Base-by-base conservation (phyloP, 2,113 vertebrate species). In the Alosa alosa region DNA sequence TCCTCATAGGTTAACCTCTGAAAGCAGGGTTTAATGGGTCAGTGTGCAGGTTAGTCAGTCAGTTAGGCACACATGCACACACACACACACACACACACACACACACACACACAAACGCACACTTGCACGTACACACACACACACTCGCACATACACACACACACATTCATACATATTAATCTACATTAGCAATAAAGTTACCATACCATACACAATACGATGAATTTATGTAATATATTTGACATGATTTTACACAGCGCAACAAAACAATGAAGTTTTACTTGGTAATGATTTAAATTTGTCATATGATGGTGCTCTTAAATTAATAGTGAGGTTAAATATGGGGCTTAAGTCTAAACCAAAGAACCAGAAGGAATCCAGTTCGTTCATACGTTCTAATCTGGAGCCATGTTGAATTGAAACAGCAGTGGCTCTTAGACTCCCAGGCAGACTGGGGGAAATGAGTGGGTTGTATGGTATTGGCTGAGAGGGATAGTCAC, bases 1-100 rank as follows among this genome's bases (percentile, higher is more conserved):
- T 99, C 98, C 87, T 99, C 98, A 25, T 99, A 99, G 0, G 98
- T 99, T 94, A 99, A 91, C 92, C 93, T 98, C 98, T 99, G 95
- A 88, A 95, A 95, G 92, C 93, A 95, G 85, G 90, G 92, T 91
- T 94, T 94, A 93, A 91, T 93, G 90, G 85, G 91, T 93, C 90
- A 93, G 93, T 81, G 17, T 47, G 50, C 0, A 83, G 86, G 92
- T 95, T 94, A 95, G 93, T 94, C 91, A 88, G 91, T 90, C 81
- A 94, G 94, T 93, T 75, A 41, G 49, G 39, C 49, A 55, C 52
- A 82, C 68, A 83, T 82, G 50, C 88, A 75, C 64, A 57, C 22
- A 82, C 84, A 49, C 49, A 78, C 52, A 57, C 18, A 84, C 88
- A 75, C 86, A 39, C 41, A 36, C 85, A 90, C 78, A 87, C 85